These are phyloP conservation scores for Lycia hirtaria DNA, from an alignment of 2,888 invertebrate species.

Conservation along the genomic window DNA sequence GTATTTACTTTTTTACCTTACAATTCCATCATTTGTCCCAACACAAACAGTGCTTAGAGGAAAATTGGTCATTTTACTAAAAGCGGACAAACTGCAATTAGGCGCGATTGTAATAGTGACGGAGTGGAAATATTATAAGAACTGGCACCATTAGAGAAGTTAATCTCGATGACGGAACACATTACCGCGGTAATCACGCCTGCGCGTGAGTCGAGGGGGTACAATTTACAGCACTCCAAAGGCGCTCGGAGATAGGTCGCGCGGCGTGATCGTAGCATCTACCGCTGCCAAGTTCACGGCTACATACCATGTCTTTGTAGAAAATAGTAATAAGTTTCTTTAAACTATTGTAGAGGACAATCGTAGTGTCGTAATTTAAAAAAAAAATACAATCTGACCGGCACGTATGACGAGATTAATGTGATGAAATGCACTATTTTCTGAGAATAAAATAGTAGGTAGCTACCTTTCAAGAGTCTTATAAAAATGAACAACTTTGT, in stretches of 20 bases:
- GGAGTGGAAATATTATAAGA: constrained; percentile 70
- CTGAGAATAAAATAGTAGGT: too few relatives aligned
- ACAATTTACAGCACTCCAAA: constrained; percentile 78
- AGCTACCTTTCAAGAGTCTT: too few relatives aligned
- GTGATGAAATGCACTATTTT: too few relatives aligned
- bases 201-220: constrained; percentile 77
- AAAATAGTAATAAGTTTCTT: too few relatives aligned
- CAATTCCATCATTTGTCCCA: constrained; percentile 57
- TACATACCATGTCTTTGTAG: too few relatives aligned
- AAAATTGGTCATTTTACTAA: constrained; percentile 83
- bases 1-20: too few relatives aligned
- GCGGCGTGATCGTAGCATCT: constrained; percentile 23
- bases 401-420: too few relatives aligned
- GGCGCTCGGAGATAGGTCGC: constrained; percentile 61
- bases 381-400: too few relatives aligned
- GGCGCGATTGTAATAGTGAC: constrained; percentile 71
- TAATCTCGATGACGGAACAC: constrained; percentile 85
- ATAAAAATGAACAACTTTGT: too few relatives aligned
- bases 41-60: constrained; percentile 69
- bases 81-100: constrained; percentile 82
- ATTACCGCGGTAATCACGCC: constrained; percentile 78
- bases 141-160: constrained; percentile 66
- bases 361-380: too few relatives aligned
- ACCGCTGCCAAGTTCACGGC: constrained; percentile 30
- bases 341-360: too few relatives aligned